Evolutionary conservation across 2,797 vertebrate genomes (phyloP).

Genomic region (Tangara arthus): DNA sequence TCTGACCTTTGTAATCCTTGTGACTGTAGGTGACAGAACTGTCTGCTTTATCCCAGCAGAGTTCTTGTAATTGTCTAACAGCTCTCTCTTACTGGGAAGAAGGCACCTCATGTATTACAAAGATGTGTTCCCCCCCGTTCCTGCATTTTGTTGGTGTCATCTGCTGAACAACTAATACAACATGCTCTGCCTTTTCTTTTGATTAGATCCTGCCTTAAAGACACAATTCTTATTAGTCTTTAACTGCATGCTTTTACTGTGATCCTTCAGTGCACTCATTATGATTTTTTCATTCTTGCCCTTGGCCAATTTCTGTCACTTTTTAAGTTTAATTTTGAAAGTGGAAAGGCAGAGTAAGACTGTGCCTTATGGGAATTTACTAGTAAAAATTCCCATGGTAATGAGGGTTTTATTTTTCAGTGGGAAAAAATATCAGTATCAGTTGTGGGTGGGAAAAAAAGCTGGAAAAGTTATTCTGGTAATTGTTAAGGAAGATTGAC

Average conservation of each 20-base stretch:
- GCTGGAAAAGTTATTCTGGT: background rate
- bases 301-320: background rate
- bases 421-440: background rate
- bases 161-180: background rate
- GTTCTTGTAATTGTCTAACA: background rate
- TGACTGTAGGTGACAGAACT: background rate
- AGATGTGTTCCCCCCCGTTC: fast-evolving
- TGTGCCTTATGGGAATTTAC: background rate
- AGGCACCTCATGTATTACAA: background rate
- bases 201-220: background rate
- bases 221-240: background rate
- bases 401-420: background rate
- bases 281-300: background rate
- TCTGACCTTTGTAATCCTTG: background rate
- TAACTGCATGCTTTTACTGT: background rate
- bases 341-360: background rate
- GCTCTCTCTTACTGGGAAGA: background rate
- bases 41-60: background rate
- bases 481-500: background rate
- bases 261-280: background rate
- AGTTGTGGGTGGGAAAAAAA: background rate
- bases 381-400: background rate
- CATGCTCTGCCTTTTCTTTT: background rate
- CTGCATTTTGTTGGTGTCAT: background rate
- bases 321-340: background rate